These are phyloP conservation scores for Andrena dorsata DNA, from an alignment of 2,888 invertebrate species.

Conservation along the genomic window DNA sequence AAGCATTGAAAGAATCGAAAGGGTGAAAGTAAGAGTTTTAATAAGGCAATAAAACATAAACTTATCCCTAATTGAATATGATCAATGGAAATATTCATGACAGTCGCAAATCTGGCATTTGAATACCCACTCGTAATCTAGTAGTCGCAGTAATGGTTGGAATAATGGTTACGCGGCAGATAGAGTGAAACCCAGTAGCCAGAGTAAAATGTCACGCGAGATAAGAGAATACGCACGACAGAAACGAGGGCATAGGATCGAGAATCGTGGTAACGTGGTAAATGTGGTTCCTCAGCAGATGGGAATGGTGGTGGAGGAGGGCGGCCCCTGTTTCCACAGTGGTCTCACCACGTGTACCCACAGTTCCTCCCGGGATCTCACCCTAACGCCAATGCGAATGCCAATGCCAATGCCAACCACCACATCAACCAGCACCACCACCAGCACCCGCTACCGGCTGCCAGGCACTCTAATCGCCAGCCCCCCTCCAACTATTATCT, in stretches of 20 bases:
- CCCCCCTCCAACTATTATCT: slow-evolving; percentile 85
- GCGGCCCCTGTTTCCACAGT: slow-evolving; percentile 96
- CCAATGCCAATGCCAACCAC: slow-evolving; percentile 85
- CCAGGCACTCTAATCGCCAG: slow-evolving; percentile 86
- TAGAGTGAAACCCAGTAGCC: slow-evolving; percentile 61
- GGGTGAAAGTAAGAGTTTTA: no score
- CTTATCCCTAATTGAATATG: no score
- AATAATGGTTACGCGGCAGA: background rate
- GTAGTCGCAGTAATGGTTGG: background rate
- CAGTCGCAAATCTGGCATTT: background rate
- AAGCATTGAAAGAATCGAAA: background rate
- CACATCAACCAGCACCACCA: slow-evolving; percentile 86
- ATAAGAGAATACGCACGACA: slow-evolving; percentile 36
- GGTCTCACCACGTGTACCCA: slow-evolving; percentile 97
- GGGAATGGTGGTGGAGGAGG: slow-evolving; percentile 86
- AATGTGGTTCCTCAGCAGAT: slow-evolving; percentile 84
- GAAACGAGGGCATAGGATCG: slow-evolving; percentile 45
- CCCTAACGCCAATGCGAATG: slow-evolving; percentile 88
- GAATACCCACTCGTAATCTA: background rate
- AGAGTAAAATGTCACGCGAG: slow-evolving; percentile 8
- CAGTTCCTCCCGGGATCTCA: slow-evolving; percentile 97
- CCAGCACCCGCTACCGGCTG: slow-evolving; percentile 86
- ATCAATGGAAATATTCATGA: background rate
- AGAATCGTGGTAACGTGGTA: slow-evolving; percentile 77
- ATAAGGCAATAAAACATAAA: no score